Conservation (phyloP, 2,888 invertebrate species). For the Neria commutata region DNA sequence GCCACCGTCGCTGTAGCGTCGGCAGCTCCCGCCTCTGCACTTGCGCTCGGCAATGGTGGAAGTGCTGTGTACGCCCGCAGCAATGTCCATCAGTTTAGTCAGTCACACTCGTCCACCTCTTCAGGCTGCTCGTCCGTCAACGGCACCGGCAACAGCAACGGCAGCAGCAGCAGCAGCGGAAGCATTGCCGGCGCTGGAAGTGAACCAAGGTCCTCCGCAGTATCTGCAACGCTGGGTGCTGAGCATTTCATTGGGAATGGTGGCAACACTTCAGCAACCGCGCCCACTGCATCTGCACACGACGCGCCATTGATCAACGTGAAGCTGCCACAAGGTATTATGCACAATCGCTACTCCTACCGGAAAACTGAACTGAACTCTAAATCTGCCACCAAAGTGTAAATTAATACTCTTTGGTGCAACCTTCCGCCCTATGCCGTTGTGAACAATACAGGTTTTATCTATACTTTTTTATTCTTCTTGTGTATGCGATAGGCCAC, state of each 20-base stretch:
- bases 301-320: constrained; percentile 26
- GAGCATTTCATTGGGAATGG: constrained; percentile 43
- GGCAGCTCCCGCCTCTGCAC: constrained; percentile 19
- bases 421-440: too few species aligned
- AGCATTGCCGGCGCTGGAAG: constrained; percentile 39
- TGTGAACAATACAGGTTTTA: too few species aligned
- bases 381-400: too few species aligned
- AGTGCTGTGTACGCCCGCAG: constrained; percentile 56
- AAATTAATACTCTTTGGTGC: too few species aligned
- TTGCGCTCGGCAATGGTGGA: constrained; percentile 57
- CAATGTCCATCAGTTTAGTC: constrained; percentile 57
- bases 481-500: too few species aligned
- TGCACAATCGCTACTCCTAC: too few species aligned
- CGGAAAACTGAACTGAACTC: too few species aligned
- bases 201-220: constrained; percentile 13
- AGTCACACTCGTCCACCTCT: constrained; percentile 37
- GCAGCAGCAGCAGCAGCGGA: constrained; percentile 48
- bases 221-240: constrained; percentile 29
- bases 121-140: constrained; percentile 41
- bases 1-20: constrained; percentile 23
- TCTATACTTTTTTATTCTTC: too few species aligned
- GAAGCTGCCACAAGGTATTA: constrained; percentile 25
- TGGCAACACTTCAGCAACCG: constrained; percentile 38
- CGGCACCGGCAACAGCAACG: constrained; percentile 38
- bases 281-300: constrained; percentile 13